Base-by-base conservation (phyloP, 2,888 invertebrate species). In the Stenoptilia bipunctidactyla region DNA sequence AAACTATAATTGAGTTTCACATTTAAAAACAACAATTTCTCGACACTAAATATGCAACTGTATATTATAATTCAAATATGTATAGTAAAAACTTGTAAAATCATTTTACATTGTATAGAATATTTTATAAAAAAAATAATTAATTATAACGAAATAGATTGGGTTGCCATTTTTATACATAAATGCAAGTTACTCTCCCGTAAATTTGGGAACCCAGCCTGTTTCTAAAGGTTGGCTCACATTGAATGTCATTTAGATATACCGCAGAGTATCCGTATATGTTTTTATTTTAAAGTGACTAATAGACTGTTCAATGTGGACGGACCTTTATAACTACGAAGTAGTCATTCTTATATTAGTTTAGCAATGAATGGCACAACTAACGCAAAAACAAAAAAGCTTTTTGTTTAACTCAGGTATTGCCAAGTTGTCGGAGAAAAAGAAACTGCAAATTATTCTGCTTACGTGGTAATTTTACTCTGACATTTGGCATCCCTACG, bases 281-380 rank as follows among this genome's bases (percentile, higher is more conserved):
- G n/a, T 30, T 12, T 30, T 30, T 30, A 10, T 30, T 4, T 30
- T 20, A 30, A 12, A 12, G n/a, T n/a, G n/a, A 30, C 13, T 30
- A 4, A 4, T 3, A 12, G n/a, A 9, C 10, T 33, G 30, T 13
- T 9, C 15, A 14, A 13, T 35, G 14, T 48, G 53, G 49, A 52
- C 51, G 45, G 43, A 44, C 42, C 40, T 40, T 45, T 42, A 42
- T 41, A 39, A 33, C 36, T 45, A 36, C 36, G 6, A 38, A 36
- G 45, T 44, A 39, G 63, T 58, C 65, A 52, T 66, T 64, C 63
- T 56, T 47, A 61, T 62, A 66, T 64, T 58, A 60, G 53, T 63
- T 62, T 58, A 55, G 55, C 49, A 55, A 47, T 49, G 61, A 61
- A 62, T 61, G 61, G 45, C 58, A 27, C 35, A 40, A 40, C 20